Percentiles rank a stretch among this genome's conserved stretches.
These are phyloP conservation scores for Dendrocincla tyrannina DNA, from an alignment of 2,797 vertebrate genomes.

Conservation along the genomic window DNA sequence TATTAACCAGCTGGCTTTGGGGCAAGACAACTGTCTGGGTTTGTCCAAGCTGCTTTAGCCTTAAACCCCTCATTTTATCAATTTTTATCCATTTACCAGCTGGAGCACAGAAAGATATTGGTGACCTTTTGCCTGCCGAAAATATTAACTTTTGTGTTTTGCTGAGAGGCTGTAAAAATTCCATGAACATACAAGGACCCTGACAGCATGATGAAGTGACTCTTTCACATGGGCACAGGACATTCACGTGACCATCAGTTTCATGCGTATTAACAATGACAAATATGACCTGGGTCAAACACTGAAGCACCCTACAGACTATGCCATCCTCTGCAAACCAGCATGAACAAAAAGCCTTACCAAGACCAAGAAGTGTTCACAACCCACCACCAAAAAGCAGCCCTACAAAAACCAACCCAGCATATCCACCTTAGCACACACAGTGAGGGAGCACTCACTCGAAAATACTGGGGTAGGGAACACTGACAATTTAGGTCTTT, in stretches of 20 bases:
- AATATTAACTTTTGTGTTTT: neutral
- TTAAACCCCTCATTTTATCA: neutral
- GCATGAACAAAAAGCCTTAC: neutral
- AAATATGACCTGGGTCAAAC: neutral
- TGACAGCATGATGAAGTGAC: neutral
- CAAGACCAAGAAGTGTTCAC: neutral
- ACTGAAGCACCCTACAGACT: neutral
- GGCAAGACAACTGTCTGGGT: neutral
- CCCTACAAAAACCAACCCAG: neutral
- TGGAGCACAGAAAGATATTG: neutral
- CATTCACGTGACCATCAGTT: neutral
- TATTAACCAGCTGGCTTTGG: neutral
- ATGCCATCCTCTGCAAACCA: neutral
- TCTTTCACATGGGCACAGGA: neutral
- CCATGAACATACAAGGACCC: fast-evolving
- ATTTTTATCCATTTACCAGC: neutral
- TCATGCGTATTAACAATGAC: neutral
- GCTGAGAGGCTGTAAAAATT: neutral
- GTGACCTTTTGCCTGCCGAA: neutral
- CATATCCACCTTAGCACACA: fast-evolving
- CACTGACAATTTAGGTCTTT: neutral
- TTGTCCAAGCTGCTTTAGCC: neutral
- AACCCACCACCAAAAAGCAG: neutral
- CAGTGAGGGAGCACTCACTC: neutral
- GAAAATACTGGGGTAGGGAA: fast-evolving